phyloP scores from a whole-genome alignment of 2,113 vertebrate species.

The Bathybates hornii region DNA sequence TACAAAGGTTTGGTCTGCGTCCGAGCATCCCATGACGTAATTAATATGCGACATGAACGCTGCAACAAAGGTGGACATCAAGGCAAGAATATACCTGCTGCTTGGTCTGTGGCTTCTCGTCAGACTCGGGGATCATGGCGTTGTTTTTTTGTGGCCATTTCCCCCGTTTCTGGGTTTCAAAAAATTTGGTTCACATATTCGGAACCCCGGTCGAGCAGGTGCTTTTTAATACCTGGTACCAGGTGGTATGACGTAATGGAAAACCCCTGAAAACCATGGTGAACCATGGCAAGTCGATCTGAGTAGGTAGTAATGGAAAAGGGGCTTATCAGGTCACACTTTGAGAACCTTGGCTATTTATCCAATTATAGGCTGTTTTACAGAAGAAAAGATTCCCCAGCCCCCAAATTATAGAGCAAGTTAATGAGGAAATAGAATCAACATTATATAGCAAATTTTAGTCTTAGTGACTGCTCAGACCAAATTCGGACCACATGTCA shows the following conservation, averaged over 20 bases:
- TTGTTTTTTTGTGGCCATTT: background rate
- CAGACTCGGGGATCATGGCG: background rate
- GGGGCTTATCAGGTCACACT: background rate
- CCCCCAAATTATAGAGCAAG: background rate
- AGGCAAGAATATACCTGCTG: background rate
- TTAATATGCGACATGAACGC: background rate
- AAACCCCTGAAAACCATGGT: background rate
- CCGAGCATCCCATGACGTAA: background rate
- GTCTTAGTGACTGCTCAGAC: background rate
- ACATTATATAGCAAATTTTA: background rate
- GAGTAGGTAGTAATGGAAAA: background rate
- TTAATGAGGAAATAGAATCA: background rate
- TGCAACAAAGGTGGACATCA: background rate
- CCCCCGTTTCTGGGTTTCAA: background rate
- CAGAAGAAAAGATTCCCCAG: background rate
- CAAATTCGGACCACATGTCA: background rate
- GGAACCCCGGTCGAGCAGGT: background rate
- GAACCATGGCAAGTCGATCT: background rate
- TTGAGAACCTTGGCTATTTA: background rate
- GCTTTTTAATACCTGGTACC: background rate
- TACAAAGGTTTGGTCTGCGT: background rate
- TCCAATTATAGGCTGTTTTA: background rate
- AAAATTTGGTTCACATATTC: background rate
- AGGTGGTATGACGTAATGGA: background rate
- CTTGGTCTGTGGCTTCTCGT: background rate